phyloP scores from a whole-genome alignment of 2,113 vertebrate species.

The Casuarius casuarius region DNA sequence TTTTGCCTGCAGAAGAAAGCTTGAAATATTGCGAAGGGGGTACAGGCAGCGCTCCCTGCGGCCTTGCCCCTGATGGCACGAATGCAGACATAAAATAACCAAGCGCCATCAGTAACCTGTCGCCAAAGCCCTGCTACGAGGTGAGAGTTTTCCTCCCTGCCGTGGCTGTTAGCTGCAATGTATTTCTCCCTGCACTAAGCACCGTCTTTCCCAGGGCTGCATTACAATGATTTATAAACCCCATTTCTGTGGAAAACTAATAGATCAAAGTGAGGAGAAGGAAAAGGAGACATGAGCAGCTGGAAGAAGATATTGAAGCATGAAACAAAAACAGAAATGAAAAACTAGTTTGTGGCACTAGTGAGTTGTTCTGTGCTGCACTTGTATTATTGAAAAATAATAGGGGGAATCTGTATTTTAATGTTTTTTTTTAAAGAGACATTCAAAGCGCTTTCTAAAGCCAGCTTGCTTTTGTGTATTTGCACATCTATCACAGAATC shows the following conservation, averaged over 20 bases:
- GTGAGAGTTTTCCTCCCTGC: conserved; percentile 78
- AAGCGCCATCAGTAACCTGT: conserved; percentile 85
- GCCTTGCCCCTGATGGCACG: conserved; percentile 77
- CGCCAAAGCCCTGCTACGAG: conserved; percentile 69
- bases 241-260: conserved; percentile 82
- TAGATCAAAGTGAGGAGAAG: conserved; percentile 84
- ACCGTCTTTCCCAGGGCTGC: conserved; percentile 81
- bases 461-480: conserved; percentile 15
- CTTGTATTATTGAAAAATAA: conserved; percentile 73
- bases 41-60: conserved; percentile 68
- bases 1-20: conserved; percentile 65
- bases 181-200: conserved; percentile 84
- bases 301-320: conserved; percentile 77
- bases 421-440: conserved; percentile 28
- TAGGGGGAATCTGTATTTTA: conserved; percentile 65
- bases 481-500: neutral
- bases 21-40: conserved; percentile 79
- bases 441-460: neutral
- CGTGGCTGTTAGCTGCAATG: conserved; percentile 81
- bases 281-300: conserved; percentile 75
- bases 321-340: conserved; percentile 80
- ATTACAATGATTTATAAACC: conserved; percentile 89
- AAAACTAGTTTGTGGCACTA: conserved; percentile 77
- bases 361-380: conserved; percentile 40
- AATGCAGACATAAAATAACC: conserved; percentile 80